These are phyloP conservation scores for Eira barbara DNA, from an alignment of 2,113 vertebrate species.

Conservation along the genomic window DNA sequence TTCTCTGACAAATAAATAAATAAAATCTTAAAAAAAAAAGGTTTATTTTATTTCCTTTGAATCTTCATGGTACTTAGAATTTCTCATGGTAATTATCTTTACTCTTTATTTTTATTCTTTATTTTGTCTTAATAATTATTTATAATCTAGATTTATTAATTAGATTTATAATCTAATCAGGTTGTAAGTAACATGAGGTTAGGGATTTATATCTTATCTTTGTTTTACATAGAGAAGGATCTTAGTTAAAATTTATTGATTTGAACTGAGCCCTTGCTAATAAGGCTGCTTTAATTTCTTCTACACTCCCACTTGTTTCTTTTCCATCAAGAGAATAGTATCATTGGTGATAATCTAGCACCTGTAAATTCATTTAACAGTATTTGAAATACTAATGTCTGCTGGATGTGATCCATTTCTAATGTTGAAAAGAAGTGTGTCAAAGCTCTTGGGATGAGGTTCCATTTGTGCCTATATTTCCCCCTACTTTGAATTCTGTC, in stretches of 20 bases:
- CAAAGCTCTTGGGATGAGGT: not conserved
- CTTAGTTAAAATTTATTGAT: not conserved
- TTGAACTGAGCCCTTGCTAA: not conserved
- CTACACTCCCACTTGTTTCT: not conserved
- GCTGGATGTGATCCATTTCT: conserved; percentile 38
- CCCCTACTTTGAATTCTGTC: conserved; percentile 44
- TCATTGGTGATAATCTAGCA: conserved; percentile 31
- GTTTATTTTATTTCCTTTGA: not conserved
- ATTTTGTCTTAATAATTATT: not conserved
- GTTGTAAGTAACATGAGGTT: not conserved
- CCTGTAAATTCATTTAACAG: not conserved
- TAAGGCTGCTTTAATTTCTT: not conserved
- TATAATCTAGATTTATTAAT: too few relatives aligned
- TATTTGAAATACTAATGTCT: conserved; percentile 37
- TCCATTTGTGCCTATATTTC: conserved; percentile 41
- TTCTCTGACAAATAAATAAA: too few relatives aligned
- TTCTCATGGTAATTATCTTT: not conserved
- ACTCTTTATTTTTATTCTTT: not conserved
- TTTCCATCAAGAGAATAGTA: not conserved
- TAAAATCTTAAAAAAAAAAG: not conserved
- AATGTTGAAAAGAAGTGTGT: conserved; percentile 29
- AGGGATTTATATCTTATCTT: not conserved
- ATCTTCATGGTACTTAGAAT: not conserved
- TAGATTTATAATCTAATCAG: not conserved
- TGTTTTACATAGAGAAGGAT: not conserved